Conservation (phyloP, 2,888 invertebrate genomes). For the Glaucopsyche alexis region DNA sequence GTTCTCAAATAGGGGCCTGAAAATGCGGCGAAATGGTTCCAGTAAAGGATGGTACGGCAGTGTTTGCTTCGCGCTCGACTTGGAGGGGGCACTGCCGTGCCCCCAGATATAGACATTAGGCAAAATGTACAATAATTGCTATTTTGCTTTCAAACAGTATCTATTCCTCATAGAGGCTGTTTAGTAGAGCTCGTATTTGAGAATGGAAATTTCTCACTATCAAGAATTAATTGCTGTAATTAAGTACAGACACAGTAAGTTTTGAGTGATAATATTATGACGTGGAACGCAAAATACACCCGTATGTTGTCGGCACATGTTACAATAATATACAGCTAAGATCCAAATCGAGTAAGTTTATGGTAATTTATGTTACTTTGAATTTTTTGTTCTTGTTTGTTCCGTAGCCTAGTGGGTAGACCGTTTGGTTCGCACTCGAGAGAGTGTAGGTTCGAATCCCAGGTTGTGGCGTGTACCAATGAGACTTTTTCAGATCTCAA, state of each 20-base stretch:
- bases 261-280: conserved; percentile 21
- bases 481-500: no score
- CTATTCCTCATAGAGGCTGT: no score
- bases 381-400: no score
- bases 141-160: background rate
- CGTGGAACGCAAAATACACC: background rate
- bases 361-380: conserved; percentile 14
- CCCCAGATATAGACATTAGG: background rate
- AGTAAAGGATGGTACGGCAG: no score
- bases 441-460: no score
- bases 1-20: no score
- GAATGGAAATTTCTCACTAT: background rate
- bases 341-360: conserved; percentile 19
- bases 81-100: no score
- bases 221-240: background rate
- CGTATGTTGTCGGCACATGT: conserved; percentile 4
- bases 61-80: no score
- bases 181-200: background rate
- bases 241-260: background rate
- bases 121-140: background rate
- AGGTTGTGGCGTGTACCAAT: no score
- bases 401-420: no score
- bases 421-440: no score
- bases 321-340: conserved; percentile 25
- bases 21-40: no score